A percentile compares a stretch with the other conserved stretches of the same genome.
These are phyloP conservation scores for Apostichopus parvimensis DNA, from an alignment of 35 echinoderm and acorn worm species.

Conservation along the genomic window DNA sequence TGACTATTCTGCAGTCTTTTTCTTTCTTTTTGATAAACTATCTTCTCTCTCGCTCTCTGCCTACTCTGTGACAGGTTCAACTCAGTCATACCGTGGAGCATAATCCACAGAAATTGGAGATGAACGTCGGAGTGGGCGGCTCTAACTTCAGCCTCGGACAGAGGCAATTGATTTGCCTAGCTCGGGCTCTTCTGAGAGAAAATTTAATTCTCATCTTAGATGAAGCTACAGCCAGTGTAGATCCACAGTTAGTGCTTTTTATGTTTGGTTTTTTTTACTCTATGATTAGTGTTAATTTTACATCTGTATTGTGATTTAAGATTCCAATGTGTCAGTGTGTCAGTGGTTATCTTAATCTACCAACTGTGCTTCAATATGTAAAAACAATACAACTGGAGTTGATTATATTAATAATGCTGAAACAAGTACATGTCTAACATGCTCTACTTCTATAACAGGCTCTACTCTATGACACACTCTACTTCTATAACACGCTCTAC, in stretches of 20 bases:
- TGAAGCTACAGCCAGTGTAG: conserved; percentile 77
- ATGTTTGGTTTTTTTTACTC: neutral
- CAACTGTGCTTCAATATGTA: no score
- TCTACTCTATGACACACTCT: no score
- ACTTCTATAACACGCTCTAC: no score
- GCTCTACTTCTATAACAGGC: neutral
- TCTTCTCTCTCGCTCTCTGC: neutral
- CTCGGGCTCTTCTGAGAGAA: conserved; percentile 53
- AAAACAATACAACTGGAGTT: no score
- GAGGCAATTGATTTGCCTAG: conserved; percentile 67
- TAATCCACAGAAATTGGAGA: conserved; percentile 32
- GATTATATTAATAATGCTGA: no score
- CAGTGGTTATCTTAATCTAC: no score
- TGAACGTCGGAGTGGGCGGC: conserved; percentile 19
- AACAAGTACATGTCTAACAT: no score
- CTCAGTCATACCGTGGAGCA: neutral
- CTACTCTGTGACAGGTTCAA: neutral
- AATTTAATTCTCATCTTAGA: conserved; percentile 67
- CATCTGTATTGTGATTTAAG: neutral
- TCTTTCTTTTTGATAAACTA: neutral
- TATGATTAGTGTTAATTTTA: neutral
- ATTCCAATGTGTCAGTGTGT: neutral
- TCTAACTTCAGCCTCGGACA: conserved; percentile 64
- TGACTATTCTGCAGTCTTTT: no score
- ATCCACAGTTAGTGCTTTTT: conserved; percentile 53